phyloP scores from a whole-genome alignment of 2,888 invertebrate species.

The Leptinotarsa haldemani region DNA sequence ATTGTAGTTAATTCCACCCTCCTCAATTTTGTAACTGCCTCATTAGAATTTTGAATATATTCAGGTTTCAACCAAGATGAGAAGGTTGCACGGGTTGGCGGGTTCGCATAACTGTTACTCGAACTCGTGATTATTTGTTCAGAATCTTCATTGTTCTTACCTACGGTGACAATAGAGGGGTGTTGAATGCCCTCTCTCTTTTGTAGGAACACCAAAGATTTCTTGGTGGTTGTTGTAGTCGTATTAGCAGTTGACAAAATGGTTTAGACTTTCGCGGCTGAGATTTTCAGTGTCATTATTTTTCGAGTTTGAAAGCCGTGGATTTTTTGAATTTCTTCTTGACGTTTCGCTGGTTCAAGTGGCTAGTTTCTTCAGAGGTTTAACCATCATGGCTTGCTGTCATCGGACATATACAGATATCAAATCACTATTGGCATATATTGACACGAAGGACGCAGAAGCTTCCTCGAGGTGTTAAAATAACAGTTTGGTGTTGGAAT shows the following conservation, averaged over 20 bases:
- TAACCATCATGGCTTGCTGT: too few relatives aligned
- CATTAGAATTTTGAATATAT: slow-evolving; percentile 31
- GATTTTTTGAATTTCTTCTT: too few relatives aligned
- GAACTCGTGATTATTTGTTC: slow-evolving; percentile 61
- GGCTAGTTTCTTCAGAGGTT: too few relatives aligned
- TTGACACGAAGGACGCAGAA: slow-evolving; percentile 71
- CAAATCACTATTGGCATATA: slow-evolving; percentile 57
- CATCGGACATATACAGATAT: slow-evolving; percentile 63
- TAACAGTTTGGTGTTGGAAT: too few relatives aligned
- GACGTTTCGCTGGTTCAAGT: too few relatives aligned
- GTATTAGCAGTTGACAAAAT: slow-evolving; percentile 24
- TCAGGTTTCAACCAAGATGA: too few relatives aligned
- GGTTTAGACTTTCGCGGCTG: too few relatives aligned
- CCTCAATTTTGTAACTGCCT: slow-evolving; percentile 26
- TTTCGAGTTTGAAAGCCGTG: too few relatives aligned
- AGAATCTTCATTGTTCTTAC: slow-evolving; percentile 48
- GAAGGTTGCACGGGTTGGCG: too few relatives aligned
- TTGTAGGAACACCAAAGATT: slow-evolving; percentile 57
- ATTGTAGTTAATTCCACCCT: slow-evolving; percentile 58
- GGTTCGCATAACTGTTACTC: slow-evolving; percentile 51
- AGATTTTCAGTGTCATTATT: too few relatives aligned
- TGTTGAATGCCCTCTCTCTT: slow-evolving; percentile 58
- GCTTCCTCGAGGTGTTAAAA: slow-evolving; percentile 60
- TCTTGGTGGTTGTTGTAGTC: slow-evolving; percentile 27
- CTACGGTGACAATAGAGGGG: slow-evolving; percentile 53